phyloP scores from a whole-genome alignment of 2,888 invertebrate species.

The Arctia plantaginis region DNA sequence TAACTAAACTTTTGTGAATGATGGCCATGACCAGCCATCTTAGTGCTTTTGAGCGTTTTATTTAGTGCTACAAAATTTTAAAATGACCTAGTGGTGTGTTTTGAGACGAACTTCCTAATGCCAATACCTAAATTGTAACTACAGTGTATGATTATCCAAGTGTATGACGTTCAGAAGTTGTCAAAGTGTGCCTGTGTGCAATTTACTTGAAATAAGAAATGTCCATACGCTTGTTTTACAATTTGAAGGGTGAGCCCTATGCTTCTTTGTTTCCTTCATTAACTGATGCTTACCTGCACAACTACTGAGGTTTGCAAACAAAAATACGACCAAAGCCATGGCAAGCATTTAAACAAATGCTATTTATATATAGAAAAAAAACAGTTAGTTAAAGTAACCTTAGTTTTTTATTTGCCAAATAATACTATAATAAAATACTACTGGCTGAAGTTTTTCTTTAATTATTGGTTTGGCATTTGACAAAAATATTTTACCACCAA shows the following conservation, averaged over 20 bases:
- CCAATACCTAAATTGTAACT: not conserved
- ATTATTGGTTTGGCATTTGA: not conserved
- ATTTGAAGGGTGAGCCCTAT: not conserved
- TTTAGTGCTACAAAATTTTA: constrained; percentile 42
- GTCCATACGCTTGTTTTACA: not conserved
- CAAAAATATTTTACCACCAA: not conserved
- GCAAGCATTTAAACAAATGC: no score
- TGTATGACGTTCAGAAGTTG: not conserved
- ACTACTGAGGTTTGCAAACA: not conserved
- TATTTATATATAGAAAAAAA: no score
- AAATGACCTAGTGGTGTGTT: constrained; percentile 13
- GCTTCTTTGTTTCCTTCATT: not conserved
- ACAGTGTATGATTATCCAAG: not conserved
- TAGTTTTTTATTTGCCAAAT: not conserved
- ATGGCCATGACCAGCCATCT: constrained; percentile 41
- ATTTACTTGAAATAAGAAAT: not conserved
- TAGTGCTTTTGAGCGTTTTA: constrained; percentile 42
- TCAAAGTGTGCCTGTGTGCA: not conserved
- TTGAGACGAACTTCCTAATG: not conserved
- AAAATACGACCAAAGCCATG: not conserved
- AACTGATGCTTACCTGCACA: not conserved
- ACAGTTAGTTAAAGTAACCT: no score
- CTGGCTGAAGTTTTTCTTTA: not conserved
- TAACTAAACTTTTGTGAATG: constrained; percentile 56
- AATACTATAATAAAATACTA: not conserved